phyloP scores from a whole-genome alignment of 2,888 invertebrate species.

The Plebejus melissa region DNA sequence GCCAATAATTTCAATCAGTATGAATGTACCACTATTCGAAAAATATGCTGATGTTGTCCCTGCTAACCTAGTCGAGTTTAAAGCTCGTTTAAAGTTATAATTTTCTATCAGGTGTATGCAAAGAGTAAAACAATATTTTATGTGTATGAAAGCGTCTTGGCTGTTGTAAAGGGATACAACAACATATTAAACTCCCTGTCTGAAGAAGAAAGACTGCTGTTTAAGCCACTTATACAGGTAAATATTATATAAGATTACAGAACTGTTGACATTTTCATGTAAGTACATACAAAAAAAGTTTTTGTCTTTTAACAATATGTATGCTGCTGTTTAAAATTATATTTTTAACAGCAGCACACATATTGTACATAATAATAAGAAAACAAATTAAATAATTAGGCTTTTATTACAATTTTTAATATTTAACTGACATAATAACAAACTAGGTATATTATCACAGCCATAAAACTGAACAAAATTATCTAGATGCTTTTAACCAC shows the following conservation, averaged over 20 bases:
- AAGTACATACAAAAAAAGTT: too few relatives aligned
- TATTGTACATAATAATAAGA: constrained; percentile 35
- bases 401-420: constrained; percentile 6
- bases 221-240: constrained; percentile 84
- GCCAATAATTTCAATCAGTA: too few relatives aligned
- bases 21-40: background rate
- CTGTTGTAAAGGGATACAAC: constrained; percentile 87
- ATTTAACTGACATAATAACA: background rate
- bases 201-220: constrained; percentile 86
- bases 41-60: background rate
- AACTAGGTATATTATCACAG: background rate
- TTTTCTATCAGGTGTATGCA: constrained; percentile 70
- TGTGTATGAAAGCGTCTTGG: constrained; percentile 84
- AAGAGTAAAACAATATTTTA: constrained; percentile 79
- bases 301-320: too few relatives aligned
- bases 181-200: constrained; percentile 87
- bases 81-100: background rate
- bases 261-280: too few relatives aligned
- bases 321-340: too few relatives aligned
- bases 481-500: background rate
- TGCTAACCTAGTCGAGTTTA: background rate
- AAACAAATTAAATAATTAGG: background rate
- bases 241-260: constrained; percentile 37
- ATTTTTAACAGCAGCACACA: too few relatives aligned
- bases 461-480: background rate